Evolutionary conservation across 2,888 invertebrate species (phyloP), one percentile per base, ranked within the genome.

Genomic region (Trisateles emortualis): DNA sequence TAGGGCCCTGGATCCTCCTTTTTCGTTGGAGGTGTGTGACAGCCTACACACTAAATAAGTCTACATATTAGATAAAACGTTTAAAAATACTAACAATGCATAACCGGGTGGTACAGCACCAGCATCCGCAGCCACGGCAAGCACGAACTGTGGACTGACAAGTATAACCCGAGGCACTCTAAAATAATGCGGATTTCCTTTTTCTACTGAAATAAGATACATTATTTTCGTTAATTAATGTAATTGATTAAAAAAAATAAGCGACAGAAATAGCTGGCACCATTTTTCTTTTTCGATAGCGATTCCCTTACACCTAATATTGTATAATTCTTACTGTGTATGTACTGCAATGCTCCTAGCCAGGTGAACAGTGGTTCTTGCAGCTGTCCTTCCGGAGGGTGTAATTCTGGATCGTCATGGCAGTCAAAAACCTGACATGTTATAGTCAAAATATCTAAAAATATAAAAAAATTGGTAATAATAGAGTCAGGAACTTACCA

Each of bases 271-370:
- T n/a, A n/a, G n/a, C n/a, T n/a, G n/a, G n/a, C n/a, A n/a, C n/a
- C n/a, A n/a, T n/a, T n/a, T n/a, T n/a, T n/a, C n/a, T n/a, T n/a
- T n/a, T n/a, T n/a, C n/a, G n/a, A n/a, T n/a, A n/a, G n/a, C n/a
- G n/a, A n/a, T n/a, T n/a, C n/a, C n/a, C n/a, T n/a, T n/a, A n/a
- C n/a, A n/a, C 11, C 11, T 14, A 14, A 35, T 6, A 8, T 13
- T 3, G 3, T 4, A 14, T 14, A 1, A 14, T 33, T 24, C 64
- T 70, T 69, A 89, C 90, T 79, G 30, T 90, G 90, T 43, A 90
- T 87, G 41, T 90, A 90, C 68, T 90, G 90, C 38, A 90, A 52
- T 0, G 81, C 80, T 1, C 90, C 90, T 0, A 91, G 76, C 90
- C 90, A 91, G 0, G 86, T 87, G 62, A 84, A 91, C 78, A 86